Evolutionary conservation across 1,140 invertebrate species (phyloP), one percentile per base, ranked within the genome.

Genomic region (Liolophura sinensis): DNA sequence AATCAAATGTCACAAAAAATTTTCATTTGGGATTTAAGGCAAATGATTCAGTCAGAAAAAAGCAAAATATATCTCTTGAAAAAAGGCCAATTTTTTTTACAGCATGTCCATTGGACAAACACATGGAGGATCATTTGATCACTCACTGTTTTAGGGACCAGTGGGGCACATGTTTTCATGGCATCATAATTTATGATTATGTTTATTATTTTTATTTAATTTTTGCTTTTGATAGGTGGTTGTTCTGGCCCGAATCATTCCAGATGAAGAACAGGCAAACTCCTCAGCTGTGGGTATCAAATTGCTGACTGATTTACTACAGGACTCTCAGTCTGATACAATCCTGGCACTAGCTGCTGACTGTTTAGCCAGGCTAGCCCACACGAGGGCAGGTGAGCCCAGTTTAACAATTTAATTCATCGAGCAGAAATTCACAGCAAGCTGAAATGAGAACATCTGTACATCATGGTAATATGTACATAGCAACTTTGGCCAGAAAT

Each of bases 251-350:
- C 74, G 78, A 15, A 81, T 85, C 52, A 83, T 85, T 25, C 79
- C 81, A 18, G 81, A 85, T 68, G 80, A 81, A 60, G 81, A 83
- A 59, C 80, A 82, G 59, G 83, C 82, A 0, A 72, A 76, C 66
- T 78, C 80, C 0, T 83, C 82, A 24, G 82, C 82, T 15, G 70
- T 72, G 1, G 82, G 82, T 48, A 83, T 83, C 67, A 81, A 82
- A 65, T 69, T 83, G 18, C 59, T 84, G 9, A 74, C 79, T 7
- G 81, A 84, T 50, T 66, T 83, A 1, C 73, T 84, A 15, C 70
- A 78, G 52, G 70, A 78, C 57, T 81, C 82, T 1, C 64, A 67
- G 27, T 73, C 69, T 47, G 73, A 80, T 48, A 65, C 73, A 6
- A 78, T 81, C n/a, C 65, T 76, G 25, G 64, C 79, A 12, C 59